Percentiles rank a stretch among this genome's conserved stretches.
Conservation (phyloP, 1,140 invertebrate species). For the Cryptotermes secundus region DNA sequence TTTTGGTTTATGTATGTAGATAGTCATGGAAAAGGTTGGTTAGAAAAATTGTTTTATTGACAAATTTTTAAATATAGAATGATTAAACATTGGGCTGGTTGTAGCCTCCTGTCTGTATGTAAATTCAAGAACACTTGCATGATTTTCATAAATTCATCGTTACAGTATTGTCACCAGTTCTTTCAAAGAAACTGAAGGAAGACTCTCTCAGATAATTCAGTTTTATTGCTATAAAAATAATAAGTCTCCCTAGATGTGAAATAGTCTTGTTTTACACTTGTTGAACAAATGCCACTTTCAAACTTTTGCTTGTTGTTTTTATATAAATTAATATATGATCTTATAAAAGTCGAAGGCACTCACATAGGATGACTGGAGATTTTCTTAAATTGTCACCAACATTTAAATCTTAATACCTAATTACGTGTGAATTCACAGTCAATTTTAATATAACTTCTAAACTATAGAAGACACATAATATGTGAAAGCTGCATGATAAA, state of each 20-base stretch:
- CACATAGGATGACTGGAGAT: not conserved
- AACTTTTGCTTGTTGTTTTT: not conserved
- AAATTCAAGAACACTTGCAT: no score
- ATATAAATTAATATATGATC: slow-evolving; percentile 1
- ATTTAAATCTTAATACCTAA: not conserved
- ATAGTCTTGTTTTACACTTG: not conserved
- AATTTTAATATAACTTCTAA: not conserved
- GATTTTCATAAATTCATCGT: not conserved
- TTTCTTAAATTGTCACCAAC: not conserved
- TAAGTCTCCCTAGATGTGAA: not conserved
- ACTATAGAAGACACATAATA: not conserved
- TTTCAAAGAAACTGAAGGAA: not conserved
- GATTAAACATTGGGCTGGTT: no score
- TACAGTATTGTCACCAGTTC: not conserved
- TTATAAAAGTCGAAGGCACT: not conserved
- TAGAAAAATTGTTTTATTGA: no score
- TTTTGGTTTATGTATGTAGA: no score
- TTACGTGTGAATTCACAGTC: not conserved
- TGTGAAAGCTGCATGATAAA: not conserved
- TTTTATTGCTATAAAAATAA: slow-evolving; percentile 12
- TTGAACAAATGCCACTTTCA: not conserved
- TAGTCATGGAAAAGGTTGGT: no score
- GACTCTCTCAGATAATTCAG: not conserved
- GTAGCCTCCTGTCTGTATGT: no score
- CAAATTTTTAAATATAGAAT: no score